These are phyloP conservation scores for Erpornis zantholeuca DNA, from an alignment of 2,113 vertebrate genomes.

Conservation along the genomic window DNA sequence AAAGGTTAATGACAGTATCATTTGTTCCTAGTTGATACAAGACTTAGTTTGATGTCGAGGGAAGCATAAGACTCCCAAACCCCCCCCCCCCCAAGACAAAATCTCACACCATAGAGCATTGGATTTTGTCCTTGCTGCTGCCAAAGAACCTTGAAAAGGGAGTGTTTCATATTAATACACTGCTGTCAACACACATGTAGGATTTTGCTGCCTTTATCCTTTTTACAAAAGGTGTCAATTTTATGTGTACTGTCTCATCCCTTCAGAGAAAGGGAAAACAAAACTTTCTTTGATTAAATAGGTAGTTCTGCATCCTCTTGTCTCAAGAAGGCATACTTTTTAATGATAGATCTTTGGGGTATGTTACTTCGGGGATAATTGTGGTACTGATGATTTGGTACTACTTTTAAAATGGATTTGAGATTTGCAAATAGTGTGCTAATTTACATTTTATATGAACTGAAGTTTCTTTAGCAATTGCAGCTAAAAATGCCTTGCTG, in stretches of 20 bases:
- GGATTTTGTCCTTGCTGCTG: background rate
- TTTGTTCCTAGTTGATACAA: background rate
- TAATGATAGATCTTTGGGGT: background rate
- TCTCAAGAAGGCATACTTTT: background rate
- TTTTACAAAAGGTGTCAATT: background rate
- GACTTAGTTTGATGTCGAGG: background rate
- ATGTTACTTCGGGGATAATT: background rate
- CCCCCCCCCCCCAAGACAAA: background rate
- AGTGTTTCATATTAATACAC: background rate
- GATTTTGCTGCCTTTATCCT: background rate
- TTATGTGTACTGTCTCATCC: background rate
- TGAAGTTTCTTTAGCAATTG: background rate
- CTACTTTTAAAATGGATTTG: background rate
- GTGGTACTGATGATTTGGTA: background rate
- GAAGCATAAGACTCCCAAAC: background rate
- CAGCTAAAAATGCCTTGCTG: background rate
- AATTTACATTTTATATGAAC: background rate
- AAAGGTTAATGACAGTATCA: background rate
- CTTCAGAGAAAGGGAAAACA: background rate
- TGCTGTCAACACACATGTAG: background rate
- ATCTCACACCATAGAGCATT: rapidly evolving
- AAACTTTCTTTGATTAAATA: background rate
- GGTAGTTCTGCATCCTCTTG: background rate
- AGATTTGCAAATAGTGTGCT: background rate
- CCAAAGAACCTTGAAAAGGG: background rate